A percentile compares a stretch with the other conserved stretches of the same genome.
Conservation (phyloP, 2,888 invertebrate genomes). For the Leucophenga montana region DNA sequence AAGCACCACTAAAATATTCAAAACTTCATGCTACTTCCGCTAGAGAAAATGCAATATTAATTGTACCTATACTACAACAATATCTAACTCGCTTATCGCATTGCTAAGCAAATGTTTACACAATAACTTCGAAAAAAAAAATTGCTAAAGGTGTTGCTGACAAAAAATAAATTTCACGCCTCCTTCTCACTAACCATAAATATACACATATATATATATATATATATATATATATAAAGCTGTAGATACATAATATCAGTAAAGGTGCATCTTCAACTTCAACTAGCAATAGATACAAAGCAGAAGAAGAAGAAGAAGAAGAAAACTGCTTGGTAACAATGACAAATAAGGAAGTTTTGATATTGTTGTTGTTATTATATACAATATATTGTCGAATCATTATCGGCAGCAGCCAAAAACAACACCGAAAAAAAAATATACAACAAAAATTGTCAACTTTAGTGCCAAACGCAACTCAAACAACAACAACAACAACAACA, state of each 20-base stretch:
- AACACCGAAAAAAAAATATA: background rate
- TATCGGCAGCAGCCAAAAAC: slow-evolving; percentile 40
- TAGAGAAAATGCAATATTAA: slow-evolving; percentile 15
- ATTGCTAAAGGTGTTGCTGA: slow-evolving; percentile 37
- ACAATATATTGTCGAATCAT: slow-evolving; percentile 51
- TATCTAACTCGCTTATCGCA: no score
- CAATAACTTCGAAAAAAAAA: slow-evolving; percentile 41
- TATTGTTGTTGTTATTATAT: background rate
- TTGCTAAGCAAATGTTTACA: slow-evolving; percentile 43
- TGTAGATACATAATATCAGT: slow-evolving; percentile 39
- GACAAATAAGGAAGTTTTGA: slow-evolving; percentile 64
- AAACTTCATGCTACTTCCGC: background rate
- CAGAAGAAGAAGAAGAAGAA: slow-evolving; percentile 37
- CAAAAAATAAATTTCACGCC: slow-evolving; percentile 39
- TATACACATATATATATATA: slow-evolving; percentile 28
- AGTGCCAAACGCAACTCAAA: background rate
- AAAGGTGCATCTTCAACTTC: slow-evolving; percentile 33
- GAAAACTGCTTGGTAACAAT: slow-evolving; percentile 53
- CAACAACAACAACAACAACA: no score
- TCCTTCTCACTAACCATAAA: slow-evolving; percentile 28
- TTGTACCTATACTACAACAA: slow-evolving; percentile 21
- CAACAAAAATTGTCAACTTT: slow-evolving; percentile 12
- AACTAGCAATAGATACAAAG: slow-evolving; percentile 15
- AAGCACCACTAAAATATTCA: slow-evolving; percentile 9
- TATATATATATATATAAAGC: no score